A percentile compares a stretch with the other conserved stretches of the same genome.
Evolutionary conservation across 2,797 vertebrate species (phyloP).

Genomic region (Phrynocephalus guinanensis): DNA sequence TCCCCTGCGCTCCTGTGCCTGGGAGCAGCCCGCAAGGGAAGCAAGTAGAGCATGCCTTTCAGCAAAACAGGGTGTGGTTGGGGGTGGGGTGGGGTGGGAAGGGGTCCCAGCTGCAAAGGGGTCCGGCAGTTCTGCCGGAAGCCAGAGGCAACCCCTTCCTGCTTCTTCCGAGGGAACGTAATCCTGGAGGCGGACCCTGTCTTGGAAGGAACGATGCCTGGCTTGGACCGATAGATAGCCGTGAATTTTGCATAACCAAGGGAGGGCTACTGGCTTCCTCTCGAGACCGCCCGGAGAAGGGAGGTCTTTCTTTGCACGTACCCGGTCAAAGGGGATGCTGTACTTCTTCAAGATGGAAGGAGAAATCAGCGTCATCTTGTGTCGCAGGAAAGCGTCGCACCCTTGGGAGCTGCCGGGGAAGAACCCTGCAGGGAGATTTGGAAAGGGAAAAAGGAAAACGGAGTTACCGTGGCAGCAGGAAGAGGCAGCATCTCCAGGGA

Average conservation of each 20-base stretch:
- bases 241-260: background rate
- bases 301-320: slow-evolving; percentile 66
- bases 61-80: background rate
- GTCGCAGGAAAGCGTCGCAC: slow-evolving; percentile 95
- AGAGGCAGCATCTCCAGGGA: background rate
- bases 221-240: background rate
- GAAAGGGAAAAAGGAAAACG: background rate
- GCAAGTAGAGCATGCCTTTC: too few relatives aligned
- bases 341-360: slow-evolving; percentile 98
- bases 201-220: slow-evolving; percentile 18
- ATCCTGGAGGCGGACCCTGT: background rate
- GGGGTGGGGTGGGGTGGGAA: too few relatives aligned
- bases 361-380: slow-evolving; percentile 99
- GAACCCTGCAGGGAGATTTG: slow-evolving; percentile 82
- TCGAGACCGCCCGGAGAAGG: too few relatives aligned
- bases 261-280: too few relatives aligned
- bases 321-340: slow-evolving; percentile 94
- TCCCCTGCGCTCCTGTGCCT: background rate
- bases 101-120: background rate
- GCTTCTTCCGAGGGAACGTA: slow-evolving; percentile 4
- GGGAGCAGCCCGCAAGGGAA: background rate
- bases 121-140: background rate
- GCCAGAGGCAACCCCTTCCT: too few relatives aligned
- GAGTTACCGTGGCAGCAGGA: background rate
- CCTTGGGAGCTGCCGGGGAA: slow-evolving; percentile 98